Conservation (phyloP, 2,797 vertebrate species). For the Propithecus perrieri region DNA sequence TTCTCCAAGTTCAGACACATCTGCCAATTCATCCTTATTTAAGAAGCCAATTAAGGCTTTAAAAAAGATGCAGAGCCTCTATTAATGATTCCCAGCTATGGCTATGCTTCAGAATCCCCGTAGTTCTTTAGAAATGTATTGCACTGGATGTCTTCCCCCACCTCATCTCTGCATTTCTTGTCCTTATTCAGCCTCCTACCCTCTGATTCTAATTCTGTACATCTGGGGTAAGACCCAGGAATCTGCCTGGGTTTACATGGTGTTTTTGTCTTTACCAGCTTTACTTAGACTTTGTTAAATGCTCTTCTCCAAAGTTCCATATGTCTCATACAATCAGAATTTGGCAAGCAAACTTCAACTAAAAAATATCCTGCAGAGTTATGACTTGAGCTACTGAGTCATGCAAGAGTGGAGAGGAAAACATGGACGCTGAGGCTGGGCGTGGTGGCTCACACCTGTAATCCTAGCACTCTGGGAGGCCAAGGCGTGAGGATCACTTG, state of each 20-base stretch:
- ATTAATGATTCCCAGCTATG: not conserved
- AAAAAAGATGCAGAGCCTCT: not conserved
- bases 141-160: not conserved
- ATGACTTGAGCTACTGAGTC: not conserved
- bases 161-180: not conserved
- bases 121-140: not conserved
- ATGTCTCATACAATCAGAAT: not conserved
- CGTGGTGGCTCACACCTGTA: too few relatives aligned
- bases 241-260: not conserved
- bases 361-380: not conserved
- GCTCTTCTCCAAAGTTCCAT: not conserved
- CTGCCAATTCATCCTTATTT: not conserved
- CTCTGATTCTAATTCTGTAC: not conserved
- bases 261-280: not conserved
- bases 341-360: not conserved
- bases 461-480: too few relatives aligned
- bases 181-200: not conserved
- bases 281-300: not conserved
- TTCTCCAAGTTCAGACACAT: not conserved
- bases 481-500: too few relatives aligned
- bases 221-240: not conserved
- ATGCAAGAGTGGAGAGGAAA: not conserved
- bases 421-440: fast-evolving
- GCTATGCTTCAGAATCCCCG: not conserved
- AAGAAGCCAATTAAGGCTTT: not conserved